phyloP scores from a whole-genome alignment of 1,140 invertebrate species.

The Reticulitermes speratus region DNA sequence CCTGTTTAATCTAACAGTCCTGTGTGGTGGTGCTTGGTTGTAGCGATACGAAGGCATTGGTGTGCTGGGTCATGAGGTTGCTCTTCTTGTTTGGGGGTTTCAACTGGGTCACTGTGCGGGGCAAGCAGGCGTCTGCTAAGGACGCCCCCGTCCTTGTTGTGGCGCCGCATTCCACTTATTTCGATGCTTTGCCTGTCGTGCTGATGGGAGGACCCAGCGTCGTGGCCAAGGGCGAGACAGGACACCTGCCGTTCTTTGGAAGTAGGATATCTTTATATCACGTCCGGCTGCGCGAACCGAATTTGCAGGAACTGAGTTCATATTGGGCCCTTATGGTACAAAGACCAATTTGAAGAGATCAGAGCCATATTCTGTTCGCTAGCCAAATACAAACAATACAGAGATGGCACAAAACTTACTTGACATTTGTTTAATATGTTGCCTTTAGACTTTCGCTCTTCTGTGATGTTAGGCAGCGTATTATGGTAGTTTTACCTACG shows the following conservation, averaged over 20 bases:
- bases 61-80: neutral
- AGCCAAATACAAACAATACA: too few species aligned
- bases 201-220: constrained; percentile 79
- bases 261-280: constrained; percentile 59
- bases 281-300: too few species aligned
- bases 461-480: too few species aligned
- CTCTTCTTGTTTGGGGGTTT: constrained; percentile 57
- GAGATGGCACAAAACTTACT: too few species aligned
- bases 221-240: constrained; percentile 81
- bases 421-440: too few species aligned
- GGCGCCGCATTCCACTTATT: constrained; percentile 88
- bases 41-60: neutral
- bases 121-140: constrained; percentile 59
- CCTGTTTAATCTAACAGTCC: neutral
- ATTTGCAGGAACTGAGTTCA: too few species aligned
- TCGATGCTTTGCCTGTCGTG: constrained; percentile 82
- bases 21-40: neutral
- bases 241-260: constrained; percentile 80
- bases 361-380: too few species aligned
- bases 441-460: too few species aligned
- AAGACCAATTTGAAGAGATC: too few species aligned
- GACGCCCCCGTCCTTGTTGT: constrained; percentile 84
- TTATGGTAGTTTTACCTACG: too few species aligned
- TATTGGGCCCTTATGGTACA: too few species aligned
- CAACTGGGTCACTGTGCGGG: constrained; percentile 69